Percentiles rank a stretch among this genome's conserved stretches.
Conservation (phyloP, 2,888 invertebrate genomes). For the Seira musarum region DNA sequence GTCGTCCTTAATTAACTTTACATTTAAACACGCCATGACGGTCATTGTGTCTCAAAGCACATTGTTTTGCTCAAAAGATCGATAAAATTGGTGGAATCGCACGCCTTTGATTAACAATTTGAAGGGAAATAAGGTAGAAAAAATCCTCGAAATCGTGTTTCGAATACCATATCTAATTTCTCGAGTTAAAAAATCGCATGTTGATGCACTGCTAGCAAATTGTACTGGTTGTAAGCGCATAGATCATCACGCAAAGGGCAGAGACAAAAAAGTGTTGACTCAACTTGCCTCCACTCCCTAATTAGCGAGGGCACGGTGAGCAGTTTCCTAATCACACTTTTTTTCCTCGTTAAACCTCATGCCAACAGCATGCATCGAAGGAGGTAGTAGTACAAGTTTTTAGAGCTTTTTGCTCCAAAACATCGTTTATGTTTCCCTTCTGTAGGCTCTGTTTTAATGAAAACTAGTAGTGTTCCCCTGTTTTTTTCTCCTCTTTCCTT, state of each 20-base stretch:
- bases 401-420: slow-evolving; percentile 2
- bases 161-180: too few relatives aligned
- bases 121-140: too few relatives aligned
- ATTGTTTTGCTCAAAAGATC: too few relatives aligned
- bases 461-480: slow-evolving; percentile 5
- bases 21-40: too few relatives aligned
- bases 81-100: too few relatives aligned
- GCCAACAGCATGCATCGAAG: neutral
- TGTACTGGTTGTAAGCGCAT: neutral
- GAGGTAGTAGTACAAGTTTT: neutral
- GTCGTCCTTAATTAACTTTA: too few relatives aligned
- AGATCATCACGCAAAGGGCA: slow-evolving; percentile 4
- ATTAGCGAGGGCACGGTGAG: slow-evolving; percentile 33
- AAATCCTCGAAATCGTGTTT: too few relatives aligned
- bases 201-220: too few relatives aligned
- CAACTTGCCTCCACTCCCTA: slow-evolving; percentile 41
- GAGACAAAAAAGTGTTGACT: slow-evolving; percentile 29
- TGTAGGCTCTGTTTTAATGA: slow-evolving; percentile 9
- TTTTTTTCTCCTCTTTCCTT: slow-evolving; percentile 6
- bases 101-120: too few relatives aligned
- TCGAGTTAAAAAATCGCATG: too few relatives aligned
- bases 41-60: too few relatives aligned
- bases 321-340: slow-evolving; percentile 39
- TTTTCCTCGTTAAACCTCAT: slow-evolving; percentile 29
- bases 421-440: slow-evolving; percentile 8